Percentiles rank a stretch among this genome's conserved stretches.
These are phyloP conservation scores for Cathartes aura DNA, from an alignment of 2,113 vertebrate genomes.

Conservation along the genomic window DNA sequence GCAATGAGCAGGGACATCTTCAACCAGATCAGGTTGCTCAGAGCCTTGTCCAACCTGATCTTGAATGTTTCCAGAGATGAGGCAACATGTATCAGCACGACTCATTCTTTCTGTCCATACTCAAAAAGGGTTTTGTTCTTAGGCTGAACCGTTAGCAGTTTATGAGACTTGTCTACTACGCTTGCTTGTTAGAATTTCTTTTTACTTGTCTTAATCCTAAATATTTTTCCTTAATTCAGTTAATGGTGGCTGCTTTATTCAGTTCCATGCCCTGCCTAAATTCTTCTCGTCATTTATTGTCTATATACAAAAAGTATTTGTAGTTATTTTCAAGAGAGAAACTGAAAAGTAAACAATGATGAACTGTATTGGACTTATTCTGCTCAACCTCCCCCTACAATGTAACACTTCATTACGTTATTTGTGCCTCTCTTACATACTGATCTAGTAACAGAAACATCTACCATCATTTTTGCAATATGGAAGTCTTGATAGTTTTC, in stretches of 20 bases:
- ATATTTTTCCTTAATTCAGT: neutral
- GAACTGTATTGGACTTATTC: neutral
- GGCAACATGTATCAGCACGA: neutral
- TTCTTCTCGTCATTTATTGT: neutral
- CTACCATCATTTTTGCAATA: neutral
- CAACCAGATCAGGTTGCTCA: neutral
- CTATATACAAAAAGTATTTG: neutral
- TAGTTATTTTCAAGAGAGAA: neutral
- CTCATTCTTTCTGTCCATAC: neutral
- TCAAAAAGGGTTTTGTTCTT: neutral
- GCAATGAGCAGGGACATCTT: neutral
- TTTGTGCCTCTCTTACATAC: neutral
- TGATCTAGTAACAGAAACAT: neutral
- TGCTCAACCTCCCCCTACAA: neutral
- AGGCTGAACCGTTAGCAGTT: neutral
- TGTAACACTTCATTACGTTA: neutral
- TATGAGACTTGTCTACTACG: neutral
- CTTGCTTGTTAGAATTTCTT: neutral
- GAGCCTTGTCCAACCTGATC: neutral
- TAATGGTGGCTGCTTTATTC: neutral
- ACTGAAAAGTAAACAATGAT: neutral
- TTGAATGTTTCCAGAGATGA: neutral
- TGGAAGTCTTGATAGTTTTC: neutral
- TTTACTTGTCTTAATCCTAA: neutral
- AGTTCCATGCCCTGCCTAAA: neutral